Percentiles rank a stretch among this genome's conserved stretches.
phyloP scores from a whole-genome alignment of 2,888 invertebrate genomes.

The Philaethria dido region DNA sequence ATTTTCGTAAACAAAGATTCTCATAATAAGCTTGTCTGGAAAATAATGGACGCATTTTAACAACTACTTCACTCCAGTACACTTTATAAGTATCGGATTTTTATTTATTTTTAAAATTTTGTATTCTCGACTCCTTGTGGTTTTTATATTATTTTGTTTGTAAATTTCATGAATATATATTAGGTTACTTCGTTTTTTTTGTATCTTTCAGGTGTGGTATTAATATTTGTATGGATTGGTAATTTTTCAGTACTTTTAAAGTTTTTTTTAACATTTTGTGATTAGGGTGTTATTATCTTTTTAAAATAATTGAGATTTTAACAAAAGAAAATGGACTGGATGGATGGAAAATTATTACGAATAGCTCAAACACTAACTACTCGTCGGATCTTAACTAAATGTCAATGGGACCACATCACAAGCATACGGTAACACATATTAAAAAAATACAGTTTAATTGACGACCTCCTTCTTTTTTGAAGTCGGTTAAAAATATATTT shows the following conservation, averaged over 20 bases:
- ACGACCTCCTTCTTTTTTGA: too few species aligned
- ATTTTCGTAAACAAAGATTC: conserved; percentile 26
- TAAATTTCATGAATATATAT: conserved; percentile 18
- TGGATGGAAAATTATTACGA: too few species aligned
- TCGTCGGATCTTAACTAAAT: too few species aligned
- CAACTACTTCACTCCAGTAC: conserved; percentile 18
- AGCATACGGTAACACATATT: too few species aligned
- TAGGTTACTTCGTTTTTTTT: background rate
- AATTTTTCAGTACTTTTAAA: background rate
- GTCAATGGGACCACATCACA: too few species aligned
- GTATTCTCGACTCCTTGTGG: conserved; percentile 1
- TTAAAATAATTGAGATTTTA: too few species aligned
- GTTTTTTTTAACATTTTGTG: background rate
- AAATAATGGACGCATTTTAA: conserved; percentile 22
- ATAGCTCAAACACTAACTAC: too few species aligned
- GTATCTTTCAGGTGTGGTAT: background rate
- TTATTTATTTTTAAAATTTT: conserved; percentile 3
- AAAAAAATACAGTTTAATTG: too few species aligned
- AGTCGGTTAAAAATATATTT: too few species aligned
- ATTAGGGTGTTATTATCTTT: too few species aligned
- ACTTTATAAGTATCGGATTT: conserved; percentile 19
- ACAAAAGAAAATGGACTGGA: too few species aligned
- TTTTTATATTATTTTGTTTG: conserved; percentile 1
- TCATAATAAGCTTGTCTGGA: conserved; percentile 28
- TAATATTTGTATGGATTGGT: background rate